These are phyloP conservation scores for Equus quagga DNA, from an alignment of 2,113 vertebrate genomes.

Conservation along the genomic window DNA sequence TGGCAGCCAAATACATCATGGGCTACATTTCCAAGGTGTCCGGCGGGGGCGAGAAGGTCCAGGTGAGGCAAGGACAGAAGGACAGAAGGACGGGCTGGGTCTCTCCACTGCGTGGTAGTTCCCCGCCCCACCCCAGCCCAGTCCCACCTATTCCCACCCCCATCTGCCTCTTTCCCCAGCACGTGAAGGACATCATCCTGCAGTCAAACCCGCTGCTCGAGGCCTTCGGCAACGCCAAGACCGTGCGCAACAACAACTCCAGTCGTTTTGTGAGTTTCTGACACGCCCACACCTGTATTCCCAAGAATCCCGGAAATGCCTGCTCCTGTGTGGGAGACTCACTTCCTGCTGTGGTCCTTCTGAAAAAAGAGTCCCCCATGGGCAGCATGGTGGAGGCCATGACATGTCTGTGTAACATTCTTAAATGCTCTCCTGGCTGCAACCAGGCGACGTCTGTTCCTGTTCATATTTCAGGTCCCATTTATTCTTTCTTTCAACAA, in stretches of 20 bases:
- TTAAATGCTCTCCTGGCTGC: background rate
- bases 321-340: background rate
- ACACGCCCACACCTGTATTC: background rate
- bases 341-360: background rate
- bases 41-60: constrained; percentile 96
- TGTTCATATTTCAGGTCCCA: background rate
- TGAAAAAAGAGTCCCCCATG: background rate
- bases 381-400: background rate
- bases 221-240: constrained; percentile 98
- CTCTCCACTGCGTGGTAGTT: background rate
- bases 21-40: constrained; percentile 99
- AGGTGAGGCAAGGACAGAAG: constrained; percentile 87
- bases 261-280: constrained; percentile 95
- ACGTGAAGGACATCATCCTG: constrained; percentile 98
- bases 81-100: background rate
- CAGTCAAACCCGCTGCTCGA: constrained; percentile 98
- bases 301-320: background rate
- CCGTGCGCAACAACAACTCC: constrained; percentile 97
- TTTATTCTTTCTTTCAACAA: background rate
- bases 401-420: background rate
- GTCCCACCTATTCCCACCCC: background rate
- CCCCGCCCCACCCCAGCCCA: background rate
- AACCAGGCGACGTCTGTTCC: background rate
- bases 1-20: constrained; percentile 99
- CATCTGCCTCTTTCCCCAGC: constrained; percentile 84